Base-by-base conservation (phyloP, 2,797 vertebrate genomes). In the Heliangelus exortis region DNA sequence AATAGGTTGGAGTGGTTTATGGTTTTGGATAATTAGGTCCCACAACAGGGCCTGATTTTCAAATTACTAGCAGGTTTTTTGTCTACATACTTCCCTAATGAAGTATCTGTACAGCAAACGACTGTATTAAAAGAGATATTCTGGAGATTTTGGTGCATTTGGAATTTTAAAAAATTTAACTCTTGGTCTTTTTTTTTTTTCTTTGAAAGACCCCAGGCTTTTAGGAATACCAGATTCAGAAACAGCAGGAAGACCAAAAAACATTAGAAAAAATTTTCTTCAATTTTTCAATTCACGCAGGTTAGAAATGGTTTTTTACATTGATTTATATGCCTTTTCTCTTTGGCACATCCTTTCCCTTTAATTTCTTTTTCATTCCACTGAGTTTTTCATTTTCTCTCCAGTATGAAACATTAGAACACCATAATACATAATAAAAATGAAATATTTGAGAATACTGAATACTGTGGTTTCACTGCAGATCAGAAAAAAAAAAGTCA, bases 351-450 rank as follows among this genome's bases (percentile, higher is more conserved):
- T 89, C 50, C 47, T 87, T 95, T 95, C 28, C 28, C 10, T 78
- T 93, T 87, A 67, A 93, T 88, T 89, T 87, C 43, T 15, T 87
- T 90, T 92, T 92, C 34, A 80, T 93, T 89, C 45, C 59, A 28
- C 53, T 33, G 81, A 69, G 61, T 82, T 94, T 95, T 94, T 84
- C 78, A 85, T 92, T 95, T 82, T 87, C 61, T 71, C 48, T 86
- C 41, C n/a, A 53, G 33, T 55, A 76, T 26, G 50, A 90, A 90
- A 89, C 43, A 29, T 84, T 83, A 80, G 71, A 75, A n/a, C 68
- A 93, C 72, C 7, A 7, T 50, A 29, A 41, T 77, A 41, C 23
- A 87, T 54, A 94, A 90, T 34, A 18, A 12, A 84, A 95, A 92
- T 82, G 21, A 95, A 95, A 76, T 47, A 48, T 83, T 74, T 53